Evolutionary conservation across 1,140 invertebrate genomes (phyloP), one percentile per base, ranked within the genome.

Genomic region (Drosophila setifemur): DNA sequence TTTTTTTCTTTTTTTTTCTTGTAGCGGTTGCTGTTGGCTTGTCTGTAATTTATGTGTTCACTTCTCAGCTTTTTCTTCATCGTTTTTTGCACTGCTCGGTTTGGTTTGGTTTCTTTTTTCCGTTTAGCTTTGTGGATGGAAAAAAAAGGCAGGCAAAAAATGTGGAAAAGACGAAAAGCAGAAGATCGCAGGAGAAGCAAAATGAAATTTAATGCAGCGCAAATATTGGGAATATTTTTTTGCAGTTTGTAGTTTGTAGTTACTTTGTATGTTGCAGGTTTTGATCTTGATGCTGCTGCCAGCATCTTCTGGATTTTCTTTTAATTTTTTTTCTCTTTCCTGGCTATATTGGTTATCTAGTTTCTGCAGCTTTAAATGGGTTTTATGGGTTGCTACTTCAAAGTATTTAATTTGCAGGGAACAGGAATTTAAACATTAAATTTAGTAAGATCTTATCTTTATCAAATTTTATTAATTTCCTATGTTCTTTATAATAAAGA

Each of bases 31-130:
- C 52, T 74, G 67, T 60, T 63, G n/a, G 55, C 53, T 58, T 33
- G 69, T 25, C 45, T 71, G 74, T 86, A 86, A 86, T 86, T 86
- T 86, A 86, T 81, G 71, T 75, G 69, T 44, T 64, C 28, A 35
- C 66, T 66, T 64, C 61, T 64, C 57, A 25, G 57, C 57, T 61
- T 48, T 63, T 63, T 39, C 42, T 29, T 23, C 18, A 28, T 11
- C 9, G 16, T 29, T 61, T 44, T 57, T 58, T 61, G 50, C 19
- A 35, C 11, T 7, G 19, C 29, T 28, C 57, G 45, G n/a, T 61
- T 21, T 53, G 26, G 33, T 60, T 60, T 54, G 40, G 14, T 26
- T 42, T 53, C 40, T 47, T 58, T 12, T 45, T 67, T 26, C 26
- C 25, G 26, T 1, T 23, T 40, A 45, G 53, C 25, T 43, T 69